These are phyloP conservation scores for Caenorhabditis panamensis DNA, from an alignment of 2,888 invertebrate species.

Conservation along the genomic window DNA sequence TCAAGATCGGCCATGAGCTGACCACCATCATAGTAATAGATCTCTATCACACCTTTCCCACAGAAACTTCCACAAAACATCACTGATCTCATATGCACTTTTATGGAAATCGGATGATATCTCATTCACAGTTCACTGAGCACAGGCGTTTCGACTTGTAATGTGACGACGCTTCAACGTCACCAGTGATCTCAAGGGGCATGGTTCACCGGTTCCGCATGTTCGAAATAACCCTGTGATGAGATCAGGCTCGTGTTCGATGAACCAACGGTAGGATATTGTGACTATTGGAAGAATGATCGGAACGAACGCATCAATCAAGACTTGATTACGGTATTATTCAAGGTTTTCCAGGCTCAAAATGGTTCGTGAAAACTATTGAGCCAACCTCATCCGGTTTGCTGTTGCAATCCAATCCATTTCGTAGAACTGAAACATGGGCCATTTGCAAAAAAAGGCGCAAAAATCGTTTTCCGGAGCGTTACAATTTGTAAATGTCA, in stretches of 20 bases:
- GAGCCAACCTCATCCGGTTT: too few relatives aligned
- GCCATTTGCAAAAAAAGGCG: too few relatives aligned
- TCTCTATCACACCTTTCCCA: background rate
- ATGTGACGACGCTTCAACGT: slow-evolving; percentile 3
- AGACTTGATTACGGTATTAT: too few relatives aligned
- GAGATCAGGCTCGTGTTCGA: background rate
- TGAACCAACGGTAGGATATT: background rate
- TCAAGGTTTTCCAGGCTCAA: too few relatives aligned
- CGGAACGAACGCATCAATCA: background rate
- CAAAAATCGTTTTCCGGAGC: too few relatives aligned
- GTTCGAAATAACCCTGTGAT: background rate
- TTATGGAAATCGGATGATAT: background rate
- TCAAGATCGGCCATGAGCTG: background rate
- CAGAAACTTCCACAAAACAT: too few relatives aligned
- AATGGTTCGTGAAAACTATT: too few relatives aligned
- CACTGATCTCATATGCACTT: background rate
- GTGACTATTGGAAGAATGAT: background rate
- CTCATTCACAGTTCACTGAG: slow-evolving; percentile 18
- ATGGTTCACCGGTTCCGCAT: background rate
- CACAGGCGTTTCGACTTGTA: background rate
- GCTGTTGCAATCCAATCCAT: too few relatives aligned
- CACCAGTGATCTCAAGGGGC: background rate
- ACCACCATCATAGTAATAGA: background rate
- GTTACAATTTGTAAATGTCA: too few relatives aligned
- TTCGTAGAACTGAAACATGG: too few relatives aligned